Base-by-base conservation (phyloP, 2,888 invertebrate genomes). In the Galerucella calmariensis region DNA sequence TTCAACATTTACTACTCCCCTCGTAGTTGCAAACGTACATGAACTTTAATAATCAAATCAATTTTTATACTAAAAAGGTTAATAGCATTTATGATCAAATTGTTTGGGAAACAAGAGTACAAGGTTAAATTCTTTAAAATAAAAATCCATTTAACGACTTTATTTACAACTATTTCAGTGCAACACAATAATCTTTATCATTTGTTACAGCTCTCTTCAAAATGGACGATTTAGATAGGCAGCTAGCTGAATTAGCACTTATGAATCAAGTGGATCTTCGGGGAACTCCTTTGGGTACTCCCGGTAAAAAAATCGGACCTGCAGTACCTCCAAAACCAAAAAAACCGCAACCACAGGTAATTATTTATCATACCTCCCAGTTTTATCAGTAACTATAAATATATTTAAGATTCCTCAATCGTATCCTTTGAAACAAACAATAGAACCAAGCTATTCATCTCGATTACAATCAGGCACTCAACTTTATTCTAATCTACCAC, bases 241-340 rank as follows among this genome's bases (percentile, higher is more conserved):
- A 94, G 88, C 88, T 94, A 82, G 92, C 92, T 16, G 92, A 92
- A 82, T 86, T 94, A 82, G 92, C 92, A 84, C 88, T 93, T 85
- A 88, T 90, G 68, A 91, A 91, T 78, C 89, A 88, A 75, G 83
- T 84, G 14, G 86, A 88, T 35, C 79, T 88, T 65, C 85, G 86
- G 2, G 85, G 83, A 53, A 85, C 84, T 2, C 78, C 79, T 72
- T 68, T 81, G 9, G 89, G 85, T 27, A 87, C 87, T 44, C 77
- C 86, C 14, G 87, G 86, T 4, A 90, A 90, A 80, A 95, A 94
- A 88, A 89, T 93, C 77, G 94, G 94, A 78, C 95, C 95, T 77
- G 93, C 92, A 71, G 94, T 94, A 74, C 95, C 95, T 63, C 95
- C 95, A 11, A 95, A 95, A 86, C 94, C 94, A 79, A 92, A 91